Evolutionary conservation across 2,113 vertebrate species (phyloP), one percentile per base, ranked within the genome.

Genomic region (Numida meleagris): DNA sequence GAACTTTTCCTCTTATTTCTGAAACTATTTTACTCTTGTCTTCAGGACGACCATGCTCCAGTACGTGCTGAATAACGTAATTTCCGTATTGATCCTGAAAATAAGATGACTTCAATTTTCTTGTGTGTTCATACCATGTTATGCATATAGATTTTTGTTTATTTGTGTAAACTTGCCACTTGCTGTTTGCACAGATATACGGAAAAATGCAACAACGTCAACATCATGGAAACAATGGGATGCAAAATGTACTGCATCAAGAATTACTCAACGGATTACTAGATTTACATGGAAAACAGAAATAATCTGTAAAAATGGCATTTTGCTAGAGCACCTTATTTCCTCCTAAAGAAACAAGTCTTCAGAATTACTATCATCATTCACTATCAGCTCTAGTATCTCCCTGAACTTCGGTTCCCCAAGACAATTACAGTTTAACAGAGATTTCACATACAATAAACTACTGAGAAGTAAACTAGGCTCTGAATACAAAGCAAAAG

Each of bases 1-100:
- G 98, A 91, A 99, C 99, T 94, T 99, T 99, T 50, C 99, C 99
- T 77, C 99, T 97, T 94, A 99, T 99, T 97, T 99, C 99, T 31
- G 99, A 98, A 93, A 99, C 99, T 29, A 99, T 99, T 96, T 99
- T 99, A 97, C 99, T 99, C 96, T 99, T 99, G 96, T 99, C 99
- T 95, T 99, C 99, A 58, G 99, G 98, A 55, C 99, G 98, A 66
- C 99, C 99, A 4, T 99, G 99, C 96, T 99, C 99, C 97, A 99
- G 94, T n/a, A 99, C 99, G 61, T 99, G 99, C 92, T 99, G 99
- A 95, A 99, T 99, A 94, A 99, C 99, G 1, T 99, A 99, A 97
- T 99, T 99, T 93, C 99, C 99, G 6, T 99, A 99, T 45, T 99
- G 99, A 98, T 99, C 99, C 99, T 99, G 97, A 75, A 92, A 94